Evolutionary conservation across 1,140 invertebrate genomes (phyloP), one percentile per base, ranked within the genome.

Genomic region (Rhizoglyphus robini): DNA sequence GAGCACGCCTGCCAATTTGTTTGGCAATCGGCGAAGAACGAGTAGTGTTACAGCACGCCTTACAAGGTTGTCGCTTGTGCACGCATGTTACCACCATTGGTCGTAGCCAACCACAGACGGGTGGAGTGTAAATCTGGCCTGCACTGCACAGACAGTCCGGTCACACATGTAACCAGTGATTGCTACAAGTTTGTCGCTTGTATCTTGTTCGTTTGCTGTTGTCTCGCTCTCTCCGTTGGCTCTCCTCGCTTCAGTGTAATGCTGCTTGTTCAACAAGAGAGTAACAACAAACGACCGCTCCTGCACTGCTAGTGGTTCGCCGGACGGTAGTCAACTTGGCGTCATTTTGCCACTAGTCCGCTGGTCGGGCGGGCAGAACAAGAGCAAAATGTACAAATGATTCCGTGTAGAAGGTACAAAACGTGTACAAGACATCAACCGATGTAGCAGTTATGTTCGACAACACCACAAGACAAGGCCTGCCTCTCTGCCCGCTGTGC

Each of bases 381-480:
- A n/a, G n/a, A n/a, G n/a, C n/a, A n/a, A n/a, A n/a, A n/a, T n/a
- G n/a, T n/a, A n/a, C n/a, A n/a, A n/a, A n/a, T n/a, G n/a, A n/a
- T n/a, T n/a, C n/a, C n/a, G n/a, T n/a, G n/a, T n/a, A n/a, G 30
- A 60, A 27, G 13, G 58, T 13, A 60, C 27, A 20, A 54, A 54
- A 54, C 31, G 27, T 60, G 38, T 23, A 15, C 13, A 60, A 20
- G 15, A 51, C 48, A 51, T 20, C 48, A 27, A 51, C 48, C 23
- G 48, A 51, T 51, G 48, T 51, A 51, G 48, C 58, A 60, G 38
- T 60, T 46, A 46, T 60, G 58, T 60, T 60, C 58, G 58, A 60
- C 58, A 60, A 60, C 58, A 60, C 58, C 58, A 60, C 58, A 60
- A 60, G n/a, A 58, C 41, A 32, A 32, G 54, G 15, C 54, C 54